Evolutionary conservation across 1,140 invertebrate genomes (phyloP).

Genomic region (Leptopilina boulardi): DNA sequence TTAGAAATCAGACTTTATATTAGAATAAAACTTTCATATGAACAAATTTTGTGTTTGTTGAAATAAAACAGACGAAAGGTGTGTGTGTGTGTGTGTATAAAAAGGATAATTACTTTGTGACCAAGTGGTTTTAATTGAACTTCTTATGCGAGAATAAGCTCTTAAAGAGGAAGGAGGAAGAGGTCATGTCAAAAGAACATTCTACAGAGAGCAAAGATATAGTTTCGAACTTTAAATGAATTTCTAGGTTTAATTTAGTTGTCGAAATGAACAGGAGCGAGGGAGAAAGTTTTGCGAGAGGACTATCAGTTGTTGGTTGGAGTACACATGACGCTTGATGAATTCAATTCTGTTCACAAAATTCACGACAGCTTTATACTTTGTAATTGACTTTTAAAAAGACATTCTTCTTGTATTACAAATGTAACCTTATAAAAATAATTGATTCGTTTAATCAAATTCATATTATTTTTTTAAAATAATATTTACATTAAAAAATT

Average conservation of each 20-base stretch:
- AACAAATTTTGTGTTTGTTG: no score
- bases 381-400: no score
- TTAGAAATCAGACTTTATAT: no score
- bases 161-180: background rate
- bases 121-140: background rate
- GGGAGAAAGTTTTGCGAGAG: background rate
- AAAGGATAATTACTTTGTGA: background rate
- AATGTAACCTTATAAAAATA: no score
- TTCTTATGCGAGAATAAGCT: background rate
- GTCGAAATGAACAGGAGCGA: background rate
- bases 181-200: background rate
- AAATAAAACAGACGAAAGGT: no score
- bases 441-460: no score
- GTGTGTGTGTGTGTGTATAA: no score
- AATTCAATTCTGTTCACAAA: background rate
- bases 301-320: background rate
- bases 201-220: background rate
- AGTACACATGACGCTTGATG: background rate
- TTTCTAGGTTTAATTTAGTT: conserved; percentile 6
- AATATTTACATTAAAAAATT: no score
- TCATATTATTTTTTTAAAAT: no score
- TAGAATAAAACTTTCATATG: no score
- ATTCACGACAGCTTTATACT: no score
- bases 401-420: no score
- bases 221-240: conserved; percentile 2